These are phyloP conservation scores for Frankliniella fusca DNA, from an alignment of 2,888 invertebrate species.

Conservation along the genomic window DNA sequence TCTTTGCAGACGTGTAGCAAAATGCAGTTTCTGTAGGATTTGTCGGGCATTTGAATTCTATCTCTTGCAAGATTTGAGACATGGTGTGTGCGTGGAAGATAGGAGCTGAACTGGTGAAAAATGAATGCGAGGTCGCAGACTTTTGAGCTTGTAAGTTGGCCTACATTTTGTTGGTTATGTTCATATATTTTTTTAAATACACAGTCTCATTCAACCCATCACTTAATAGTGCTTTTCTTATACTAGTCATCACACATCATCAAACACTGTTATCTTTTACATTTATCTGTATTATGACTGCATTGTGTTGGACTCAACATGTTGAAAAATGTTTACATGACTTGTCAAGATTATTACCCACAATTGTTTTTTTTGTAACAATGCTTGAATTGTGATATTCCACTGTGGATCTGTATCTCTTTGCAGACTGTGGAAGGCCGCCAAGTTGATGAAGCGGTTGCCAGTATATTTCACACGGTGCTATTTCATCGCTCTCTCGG, in stretches of 20 bases:
- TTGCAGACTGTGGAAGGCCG: slow-evolving; percentile 72
- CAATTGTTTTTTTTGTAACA: not conserved
- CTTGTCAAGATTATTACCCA: slow-evolving; percentile 12
- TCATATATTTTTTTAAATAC: not conserved
- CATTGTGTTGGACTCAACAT: not conserved
- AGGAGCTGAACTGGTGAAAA: slow-evolving; percentile 38
- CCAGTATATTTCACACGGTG: slow-evolving; percentile 87
- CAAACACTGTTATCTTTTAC: too few species aligned
- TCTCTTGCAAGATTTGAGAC: not conserved
- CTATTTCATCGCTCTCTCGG: slow-evolving; percentile 86
- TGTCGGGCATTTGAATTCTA: not conserved
- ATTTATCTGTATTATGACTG: not conserved
- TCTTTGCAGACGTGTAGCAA: not conserved
- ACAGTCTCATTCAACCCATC: too few species aligned
- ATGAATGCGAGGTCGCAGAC: slow-evolving; percentile 50
- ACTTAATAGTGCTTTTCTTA: too few species aligned
- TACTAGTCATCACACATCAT: too few species aligned
- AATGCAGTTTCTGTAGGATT: not conserved
- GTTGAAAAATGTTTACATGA: not conserved
- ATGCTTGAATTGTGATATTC: not conserved
- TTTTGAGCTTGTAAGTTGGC: slow-evolving; percentile 47
- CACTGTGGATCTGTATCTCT: not conserved
- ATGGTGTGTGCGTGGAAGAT: slow-evolving; percentile 22
- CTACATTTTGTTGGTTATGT: slow-evolving; percentile 23
- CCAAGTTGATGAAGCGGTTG: slow-evolving; percentile 88